Conservation (phyloP, 2,113 vertebrate species). For the Holacanthus passer region DNA sequence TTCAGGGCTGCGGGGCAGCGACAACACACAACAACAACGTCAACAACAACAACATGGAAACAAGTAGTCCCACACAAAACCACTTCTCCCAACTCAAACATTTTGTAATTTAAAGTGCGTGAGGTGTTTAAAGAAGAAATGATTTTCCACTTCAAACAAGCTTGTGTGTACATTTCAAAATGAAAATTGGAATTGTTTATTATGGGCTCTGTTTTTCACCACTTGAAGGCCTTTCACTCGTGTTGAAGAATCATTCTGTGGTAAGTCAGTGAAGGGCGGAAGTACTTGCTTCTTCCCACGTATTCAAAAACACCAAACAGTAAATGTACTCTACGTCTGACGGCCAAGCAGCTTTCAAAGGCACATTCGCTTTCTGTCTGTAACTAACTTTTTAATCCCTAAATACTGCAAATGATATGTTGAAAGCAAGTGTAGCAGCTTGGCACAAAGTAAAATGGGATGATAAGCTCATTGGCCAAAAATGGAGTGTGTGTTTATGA, state of each 20-base stretch:
- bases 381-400: background rate
- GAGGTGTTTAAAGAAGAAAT: background rate
- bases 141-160: background rate
- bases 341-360: background rate
- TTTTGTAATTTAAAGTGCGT: background rate
- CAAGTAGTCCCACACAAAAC: background rate
- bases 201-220: background rate
- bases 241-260: background rate
- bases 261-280: background rate
- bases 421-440: background rate
- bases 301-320: background rate
- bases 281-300: background rate
- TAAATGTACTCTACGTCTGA: background rate
- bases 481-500: background rate
- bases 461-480: background rate
- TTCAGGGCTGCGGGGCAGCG: background rate
- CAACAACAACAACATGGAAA: background rate
- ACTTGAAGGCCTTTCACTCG: background rate
- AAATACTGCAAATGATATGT: slow-evolving; percentile 9
- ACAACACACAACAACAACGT: slow-evolving; percentile 1
- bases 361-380: background rate
- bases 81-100: background rate
- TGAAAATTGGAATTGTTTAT: background rate
- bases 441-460: slow-evolving; percentile 17
- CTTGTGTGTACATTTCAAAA: background rate